Percentiles rank a stretch among this genome's conserved stretches.
These are phyloP conservation scores for Tiphia femorata DNA, from an alignment of 2,888 invertebrate genomes.

Conservation along the genomic window DNA sequence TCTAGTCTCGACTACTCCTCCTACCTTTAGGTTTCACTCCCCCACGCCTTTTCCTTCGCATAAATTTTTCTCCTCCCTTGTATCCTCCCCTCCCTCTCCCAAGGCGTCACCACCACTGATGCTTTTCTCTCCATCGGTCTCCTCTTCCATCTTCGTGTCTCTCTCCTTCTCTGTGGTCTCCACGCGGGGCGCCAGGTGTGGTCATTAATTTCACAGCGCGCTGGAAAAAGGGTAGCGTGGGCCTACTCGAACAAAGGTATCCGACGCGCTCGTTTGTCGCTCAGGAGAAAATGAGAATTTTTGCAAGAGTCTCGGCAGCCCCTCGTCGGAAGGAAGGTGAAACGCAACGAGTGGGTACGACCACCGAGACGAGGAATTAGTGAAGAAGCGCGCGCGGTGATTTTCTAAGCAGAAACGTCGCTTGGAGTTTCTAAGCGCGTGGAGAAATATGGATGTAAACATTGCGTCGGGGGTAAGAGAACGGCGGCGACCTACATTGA, in stretches of 20 bases:
- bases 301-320: too few species aligned
- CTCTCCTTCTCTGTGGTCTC: background rate
- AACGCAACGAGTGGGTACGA: too few species aligned
- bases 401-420: too few species aligned
- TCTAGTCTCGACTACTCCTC: slow-evolving; percentile 21
- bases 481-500: too few species aligned
- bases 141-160: slow-evolving; percentile 10
- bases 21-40: slow-evolving; percentile 16
- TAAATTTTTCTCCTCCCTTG: background rate
- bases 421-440: too few species aligned
- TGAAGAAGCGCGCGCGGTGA: slow-evolving; percentile 7
- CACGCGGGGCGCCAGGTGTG: slow-evolving; percentile 39
- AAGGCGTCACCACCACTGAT: background rate
- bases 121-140: slow-evolving; percentile 6
- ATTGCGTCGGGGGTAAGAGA: too few species aligned
- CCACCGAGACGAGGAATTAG: slow-evolving; percentile 9
- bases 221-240: slow-evolving; percentile 30
- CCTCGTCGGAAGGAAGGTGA: too few species aligned
- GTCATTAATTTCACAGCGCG: slow-evolving; percentile 42
- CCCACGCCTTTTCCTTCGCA: background rate
- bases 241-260: slow-evolving; percentile 33
- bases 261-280: slow-evolving; percentile 1
- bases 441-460: too few species aligned
- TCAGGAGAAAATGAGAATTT: slow-evolving; percentile 10
- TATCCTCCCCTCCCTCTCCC: slow-evolving; percentile 5